phyloP scores from a whole-genome alignment of 1,140 invertebrate genomes.

The Heliconius hewitsoni region DNA sequence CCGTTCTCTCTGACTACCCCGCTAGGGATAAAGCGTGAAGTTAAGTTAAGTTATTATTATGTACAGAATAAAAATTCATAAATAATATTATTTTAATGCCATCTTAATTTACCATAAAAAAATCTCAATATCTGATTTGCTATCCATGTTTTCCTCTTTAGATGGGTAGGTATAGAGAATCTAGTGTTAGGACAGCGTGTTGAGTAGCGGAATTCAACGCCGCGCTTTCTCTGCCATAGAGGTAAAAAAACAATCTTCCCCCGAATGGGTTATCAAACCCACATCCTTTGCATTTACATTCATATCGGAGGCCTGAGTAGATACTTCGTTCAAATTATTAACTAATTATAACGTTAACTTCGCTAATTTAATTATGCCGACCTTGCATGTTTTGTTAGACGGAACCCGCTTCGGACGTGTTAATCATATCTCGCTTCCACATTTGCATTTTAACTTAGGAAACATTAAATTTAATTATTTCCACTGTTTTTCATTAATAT shows the following conservation, averaged over 20 bases:
- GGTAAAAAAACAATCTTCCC: too few relatives aligned
- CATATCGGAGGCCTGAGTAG: neutral
- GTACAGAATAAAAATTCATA: too few relatives aligned
- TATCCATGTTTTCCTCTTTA: too few relatives aligned
- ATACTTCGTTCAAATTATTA: constrained; percentile 5
- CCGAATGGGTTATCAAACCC: neutral
- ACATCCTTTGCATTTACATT: neutral
- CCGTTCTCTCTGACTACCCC: too few relatives aligned
- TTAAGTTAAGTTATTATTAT: too few relatives aligned
- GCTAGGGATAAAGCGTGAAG: too few relatives aligned
- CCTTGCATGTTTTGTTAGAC: constrained; percentile 13
- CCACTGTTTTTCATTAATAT: neutral
- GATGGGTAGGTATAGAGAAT: too few relatives aligned
- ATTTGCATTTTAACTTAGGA: constrained; percentile 6
- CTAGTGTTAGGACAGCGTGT: neutral
- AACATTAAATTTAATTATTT: constrained; percentile 16
- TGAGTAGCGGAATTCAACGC: neutral
- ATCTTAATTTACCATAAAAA: too few relatives aligned
- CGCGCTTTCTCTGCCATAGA: too few relatives aligned
- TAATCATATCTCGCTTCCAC: constrained; percentile 22
- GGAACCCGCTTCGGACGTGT: constrained; percentile 21
- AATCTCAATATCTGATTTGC: too few relatives aligned
- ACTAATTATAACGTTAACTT: constrained; percentile 10
- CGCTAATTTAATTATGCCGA: constrained; percentile 25
- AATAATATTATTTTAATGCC: too few relatives aligned